Evolutionary conservation across 2,888 invertebrate genomes (phyloP).

Genomic region (Meta bourneti): DNA sequence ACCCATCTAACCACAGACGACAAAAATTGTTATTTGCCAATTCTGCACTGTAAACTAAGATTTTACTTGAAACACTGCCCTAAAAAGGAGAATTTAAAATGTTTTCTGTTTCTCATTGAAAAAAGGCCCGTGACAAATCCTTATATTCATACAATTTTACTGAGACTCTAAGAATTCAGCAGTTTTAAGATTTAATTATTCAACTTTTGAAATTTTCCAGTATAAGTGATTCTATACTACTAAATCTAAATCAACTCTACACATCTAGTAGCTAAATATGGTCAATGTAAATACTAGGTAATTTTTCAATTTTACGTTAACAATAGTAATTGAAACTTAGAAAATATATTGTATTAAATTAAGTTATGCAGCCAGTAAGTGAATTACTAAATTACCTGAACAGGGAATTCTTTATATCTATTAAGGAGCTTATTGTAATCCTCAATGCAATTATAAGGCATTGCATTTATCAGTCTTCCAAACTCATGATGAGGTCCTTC

Average conservation of each 20-base stretch:
- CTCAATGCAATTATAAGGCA: slow-evolving; percentile 77
- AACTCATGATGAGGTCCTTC: slow-evolving; percentile 79
- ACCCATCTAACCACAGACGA: too few species aligned
- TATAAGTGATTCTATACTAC: not conserved
- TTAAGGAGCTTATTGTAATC: slow-evolving; percentile 79
- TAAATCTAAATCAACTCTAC: not conserved
- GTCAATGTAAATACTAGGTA: too few species aligned
- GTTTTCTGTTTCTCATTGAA: too few species aligned
- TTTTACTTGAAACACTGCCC: too few species aligned
- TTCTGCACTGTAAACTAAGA: too few species aligned
- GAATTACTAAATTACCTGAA: slow-evolving; percentile 78
- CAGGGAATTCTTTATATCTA: slow-evolving; percentile 79
- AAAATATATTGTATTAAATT: not conserved
- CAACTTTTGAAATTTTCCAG: not conserved
- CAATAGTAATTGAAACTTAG: too few species aligned
- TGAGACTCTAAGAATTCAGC: too few species aligned
- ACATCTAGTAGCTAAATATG: not conserved
- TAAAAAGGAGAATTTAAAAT: too few species aligned
- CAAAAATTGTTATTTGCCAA: too few species aligned
- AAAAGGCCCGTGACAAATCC: too few species aligned
- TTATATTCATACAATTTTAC: too few species aligned
- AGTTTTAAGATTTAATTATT: not conserved
- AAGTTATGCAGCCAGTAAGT: not conserved
- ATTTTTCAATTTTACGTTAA: too few species aligned
- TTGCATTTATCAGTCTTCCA: slow-evolving; percentile 78